Base-by-base conservation (phyloP, 2,797 vertebrate species). In the Crenuchus spilurus region DNA sequence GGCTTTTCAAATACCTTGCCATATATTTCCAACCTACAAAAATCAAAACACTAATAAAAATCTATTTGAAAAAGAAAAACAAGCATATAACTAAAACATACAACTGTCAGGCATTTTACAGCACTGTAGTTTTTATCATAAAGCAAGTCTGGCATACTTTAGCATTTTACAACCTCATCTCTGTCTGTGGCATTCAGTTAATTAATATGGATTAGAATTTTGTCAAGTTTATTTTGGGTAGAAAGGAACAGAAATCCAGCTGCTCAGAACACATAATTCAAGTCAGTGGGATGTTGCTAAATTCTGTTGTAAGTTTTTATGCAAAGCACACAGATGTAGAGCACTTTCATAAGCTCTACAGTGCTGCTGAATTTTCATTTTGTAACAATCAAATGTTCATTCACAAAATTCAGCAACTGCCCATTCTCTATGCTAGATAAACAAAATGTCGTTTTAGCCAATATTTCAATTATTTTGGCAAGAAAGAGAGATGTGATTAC, bases 1-100 rank as follows among this genome's bases (percentile, higher is more conserved):
- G 24, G 30, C 33, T 26, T 18, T n/a, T n/a, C n/a, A n/a, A n/a
- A n/a, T n/a, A n/a, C n/a, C n/a, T n/a, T 41, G 63, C 63, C 49
- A 68, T 57, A 68, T 28, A 52, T 49, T 48, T 8, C 41, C 14
- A 39, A n/a, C 5, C 42, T 26, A 49, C 28, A 66, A 39, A 30
- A 5, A 55, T 10, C 1, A 57, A n/a, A 35, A 58, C 31, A 20
- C 9, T n/a, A 57, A 37, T n/a, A 35, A 58, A 10, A 13, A 11
- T 1, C 55, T 35, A 37, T 24, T 14, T 16, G 49, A 65, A 26
- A 7, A 51, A 51, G n/a, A 51, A 35, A 42, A 5, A 35, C 30
- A 26, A 20, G 24, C n/a, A n/a, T n/a, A n/a, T n/a, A n/a, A n/a
- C n/a, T 22, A 24, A 42, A 58, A 2, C 3, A 28, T n/a, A 62